These are phyloP conservation scores for Trogon surrucura DNA, from an alignment of 2,113 vertebrate genomes.

Conservation along the genomic window DNA sequence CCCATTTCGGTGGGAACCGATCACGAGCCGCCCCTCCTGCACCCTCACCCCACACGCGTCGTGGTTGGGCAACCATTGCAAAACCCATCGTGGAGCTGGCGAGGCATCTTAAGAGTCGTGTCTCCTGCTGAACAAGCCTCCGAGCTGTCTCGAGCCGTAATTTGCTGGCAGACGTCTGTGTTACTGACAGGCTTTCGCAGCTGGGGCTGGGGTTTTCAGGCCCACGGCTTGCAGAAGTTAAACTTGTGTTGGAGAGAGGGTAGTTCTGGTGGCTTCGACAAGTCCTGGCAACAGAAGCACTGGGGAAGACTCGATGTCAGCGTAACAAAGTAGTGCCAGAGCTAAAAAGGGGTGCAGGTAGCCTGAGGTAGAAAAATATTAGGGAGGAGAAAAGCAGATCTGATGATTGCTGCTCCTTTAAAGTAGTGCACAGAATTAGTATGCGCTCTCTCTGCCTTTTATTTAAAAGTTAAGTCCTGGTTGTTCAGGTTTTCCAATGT, in stretches of 20 bases:
- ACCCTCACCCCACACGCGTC: background rate
- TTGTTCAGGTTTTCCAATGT: background rate
- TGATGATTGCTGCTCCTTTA: background rate
- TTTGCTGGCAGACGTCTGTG: constrained; percentile 63
- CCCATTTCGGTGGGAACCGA: background rate
- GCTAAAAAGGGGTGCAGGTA: background rate
- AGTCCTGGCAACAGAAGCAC: background rate
- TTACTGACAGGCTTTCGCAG: constrained; percentile 47
- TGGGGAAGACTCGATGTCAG: background rate
- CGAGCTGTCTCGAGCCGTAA: background rate
- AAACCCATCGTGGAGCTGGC: background rate
- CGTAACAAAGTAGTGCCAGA: background rate
- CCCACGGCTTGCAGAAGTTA: constrained; percentile 9
- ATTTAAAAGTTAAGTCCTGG: background rate
- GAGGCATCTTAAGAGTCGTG: constrained; percentile 17
- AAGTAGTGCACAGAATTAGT: background rate
- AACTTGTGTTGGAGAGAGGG: background rate
- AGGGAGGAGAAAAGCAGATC: accelerated
- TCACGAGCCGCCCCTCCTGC: background rate
- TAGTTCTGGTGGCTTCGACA: background rate
- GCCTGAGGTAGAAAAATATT: background rate
- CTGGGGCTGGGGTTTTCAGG: constrained; percentile 38
- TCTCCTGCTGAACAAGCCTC: constrained; percentile 34
- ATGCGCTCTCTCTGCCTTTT: background rate
- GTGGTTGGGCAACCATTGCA: background rate